These are phyloP conservation scores for Sylvia borin DNA, from an alignment of 2,797 vertebrate species.

Conservation along the genomic window DNA sequence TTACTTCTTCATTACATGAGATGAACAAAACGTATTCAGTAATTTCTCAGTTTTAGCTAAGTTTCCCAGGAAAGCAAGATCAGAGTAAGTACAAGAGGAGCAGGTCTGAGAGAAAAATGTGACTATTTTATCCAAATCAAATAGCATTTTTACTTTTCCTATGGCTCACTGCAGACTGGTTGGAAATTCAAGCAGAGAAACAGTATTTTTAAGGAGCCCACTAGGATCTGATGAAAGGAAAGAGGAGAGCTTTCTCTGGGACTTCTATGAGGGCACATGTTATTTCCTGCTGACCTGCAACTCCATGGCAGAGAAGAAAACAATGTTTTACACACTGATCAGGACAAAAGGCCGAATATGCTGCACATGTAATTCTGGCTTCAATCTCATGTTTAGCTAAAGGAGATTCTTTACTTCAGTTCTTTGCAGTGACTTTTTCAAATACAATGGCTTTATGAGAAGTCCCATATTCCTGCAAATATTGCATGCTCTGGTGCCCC, in stretches of 20 bases:
- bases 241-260: not conserved
- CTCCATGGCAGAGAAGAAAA: not conserved
- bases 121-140: not conserved
- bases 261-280: not conserved
- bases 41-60: slow-evolving; percentile 6
- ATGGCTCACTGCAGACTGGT: not conserved
- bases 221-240: not conserved
- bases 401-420: not conserved
- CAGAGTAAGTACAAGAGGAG: not conserved
- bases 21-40: slow-evolving; percentile 19
- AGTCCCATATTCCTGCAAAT: not conserved
- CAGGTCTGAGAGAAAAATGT: not conserved
- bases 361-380: not conserved
- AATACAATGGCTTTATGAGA: not conserved
- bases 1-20: slow-evolving; percentile 40
- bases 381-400: not conserved
- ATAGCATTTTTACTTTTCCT: not conserved
- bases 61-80: slow-evolving; percentile 21
- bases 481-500: not conserved
- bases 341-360: not conserved
- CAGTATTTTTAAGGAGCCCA: not conserved
- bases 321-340: not conserved
- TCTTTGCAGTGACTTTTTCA: not conserved
- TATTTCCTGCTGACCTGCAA: not conserved
- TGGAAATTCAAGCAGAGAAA: not conserved